Conservation (phyloP, 2,888 invertebrate species). For the Athalia circularis region DNA sequence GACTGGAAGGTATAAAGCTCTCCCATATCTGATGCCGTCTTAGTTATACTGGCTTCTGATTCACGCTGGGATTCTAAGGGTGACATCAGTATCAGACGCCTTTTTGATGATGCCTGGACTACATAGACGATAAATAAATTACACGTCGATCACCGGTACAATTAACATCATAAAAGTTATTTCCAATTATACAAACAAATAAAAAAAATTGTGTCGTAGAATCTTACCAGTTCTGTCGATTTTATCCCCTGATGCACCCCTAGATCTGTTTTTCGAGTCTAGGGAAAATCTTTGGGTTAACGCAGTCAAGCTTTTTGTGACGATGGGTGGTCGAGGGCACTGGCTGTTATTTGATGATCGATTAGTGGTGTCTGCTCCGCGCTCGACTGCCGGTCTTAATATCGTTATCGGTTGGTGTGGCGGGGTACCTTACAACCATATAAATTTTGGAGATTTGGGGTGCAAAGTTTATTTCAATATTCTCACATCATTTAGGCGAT, state of each 20-base stretch:
- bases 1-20: slow-evolving; percentile 54
- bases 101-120: slow-evolving; percentile 58
- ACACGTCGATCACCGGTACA: neutral
- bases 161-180: neutral
- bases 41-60: slow-evolving; percentile 57
- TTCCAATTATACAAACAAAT: neutral
- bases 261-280: slow-evolving; percentile 61
- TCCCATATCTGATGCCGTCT: slow-evolving; percentile 52
- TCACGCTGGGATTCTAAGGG: slow-evolving; percentile 56
- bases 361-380: slow-evolving; percentile 23
- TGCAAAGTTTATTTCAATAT: too few relatives aligned
- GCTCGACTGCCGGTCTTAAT: slow-evolving; percentile 51
- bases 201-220: slow-evolving; percentile 19
- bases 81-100: slow-evolving; percentile 64
- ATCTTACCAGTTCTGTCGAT: slow-evolving; percentile 58
- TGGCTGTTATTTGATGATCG: slow-evolving; percentile 39
- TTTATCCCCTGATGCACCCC: slow-evolving; percentile 66
- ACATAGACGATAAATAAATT: slow-evolving; percentile 33
- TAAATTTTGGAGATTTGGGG: neutral
- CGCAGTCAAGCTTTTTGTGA: slow-evolving; percentile 59
- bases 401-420: slow-evolving; percentile 48
- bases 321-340: slow-evolving; percentile 38
- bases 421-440: slow-evolving; percentile 50
- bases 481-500: too few relatives aligned
- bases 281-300: slow-evolving; percentile 52